Conservation (phyloP, 2,888 invertebrate genomes). For the Tetragonula carbonaria region DNA sequence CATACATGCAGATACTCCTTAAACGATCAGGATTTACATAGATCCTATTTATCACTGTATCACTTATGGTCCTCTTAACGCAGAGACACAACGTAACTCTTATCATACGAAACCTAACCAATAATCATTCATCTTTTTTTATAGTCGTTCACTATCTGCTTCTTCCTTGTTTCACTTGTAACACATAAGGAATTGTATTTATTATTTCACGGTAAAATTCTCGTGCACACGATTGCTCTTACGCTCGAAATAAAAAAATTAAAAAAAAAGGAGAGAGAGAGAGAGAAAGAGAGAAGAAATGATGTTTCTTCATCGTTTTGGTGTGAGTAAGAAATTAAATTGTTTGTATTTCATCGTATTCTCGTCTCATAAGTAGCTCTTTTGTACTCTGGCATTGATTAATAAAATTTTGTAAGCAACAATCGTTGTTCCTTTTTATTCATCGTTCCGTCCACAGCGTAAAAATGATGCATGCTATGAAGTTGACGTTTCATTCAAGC, state of each 20-base stretch:
- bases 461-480: background rate
- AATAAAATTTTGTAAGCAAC: slow-evolving; percentile 77
- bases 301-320: slow-evolving; percentile 67
- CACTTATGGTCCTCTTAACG: slow-evolving; percentile 22
- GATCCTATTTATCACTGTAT: slow-evolving; percentile 58
- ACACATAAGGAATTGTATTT: slow-evolving; percentile 72
- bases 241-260: slow-evolving; percentile 29
- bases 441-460: background rate
- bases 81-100: slow-evolving; percentile 19
- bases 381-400: slow-evolving; percentile 82
- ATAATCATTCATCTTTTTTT: slow-evolving; percentile 28
- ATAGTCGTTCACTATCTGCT: slow-evolving; percentile 36
- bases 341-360: slow-evolving; percentile 75
- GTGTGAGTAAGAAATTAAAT: slow-evolving; percentile 73
- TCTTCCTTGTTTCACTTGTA: slow-evolving; percentile 56
- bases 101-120: slow-evolving; percentile 11
- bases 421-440: slow-evolving; percentile 14
- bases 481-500: background rate
- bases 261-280: slow-evolving; percentile 15
- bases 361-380: slow-evolving; percentile 72
- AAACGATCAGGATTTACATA: slow-evolving; percentile 31
- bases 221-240: slow-evolving; percentile 60
- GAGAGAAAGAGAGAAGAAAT: background rate
- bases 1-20: slow-evolving; percentile 25
- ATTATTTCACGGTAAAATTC: slow-evolving; percentile 67